Base-by-base conservation (phyloP, 2,888 invertebrate genomes). In the Gasteruption jaculator region DNA sequence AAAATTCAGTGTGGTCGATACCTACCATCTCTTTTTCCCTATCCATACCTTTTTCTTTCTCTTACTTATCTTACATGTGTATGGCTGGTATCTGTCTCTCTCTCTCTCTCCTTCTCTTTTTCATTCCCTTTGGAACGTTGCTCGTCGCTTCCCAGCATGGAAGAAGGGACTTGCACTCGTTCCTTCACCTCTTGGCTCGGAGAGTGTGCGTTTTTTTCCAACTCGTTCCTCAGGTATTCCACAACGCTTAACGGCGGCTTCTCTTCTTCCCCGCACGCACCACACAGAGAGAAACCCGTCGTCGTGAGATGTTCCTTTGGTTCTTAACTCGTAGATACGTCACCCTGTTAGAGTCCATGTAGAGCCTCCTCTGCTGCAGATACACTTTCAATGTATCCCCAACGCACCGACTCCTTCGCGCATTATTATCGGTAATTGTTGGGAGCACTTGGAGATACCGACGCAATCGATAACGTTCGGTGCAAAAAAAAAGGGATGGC, bases 151-250 rank as follows among this genome's bases (percentile, higher is more conserved):
- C 36, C 38, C 16, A 27, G 37, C 38, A 40, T 21, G 45, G 43
- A 49, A 52, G 52, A 51, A 52, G 52, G 55, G 49, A 51, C 47
- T 48, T 48, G 60, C 62, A 57, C 57, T 60, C 61, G 63, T 63
- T 63, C 59, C 61, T 64, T 63, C 63, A 61, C 60, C 63, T 61
- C 57, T n/a, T n/a, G n/a, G 56, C 52, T 42, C 52, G 46, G 50
- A 39, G 40, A 50, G 57, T 41, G 58, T 49, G 45, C 50, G 57
- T 58, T 58, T 60, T 58, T 58, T 50, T 54, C 53, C 57, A 57
- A 60, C 58, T 54, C 53, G 60, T 61, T 62, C 57, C 58, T 58
- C 61, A 61, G 61, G 60, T 61, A 64, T 62, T 61, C 57, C 54
- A 50, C 54, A 56, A 48, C 52, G 54, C 58, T 61, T 57, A 58